Conservation (phyloP, 2,888 invertebrate genomes). For the Tetranychus truncatus region DNA sequence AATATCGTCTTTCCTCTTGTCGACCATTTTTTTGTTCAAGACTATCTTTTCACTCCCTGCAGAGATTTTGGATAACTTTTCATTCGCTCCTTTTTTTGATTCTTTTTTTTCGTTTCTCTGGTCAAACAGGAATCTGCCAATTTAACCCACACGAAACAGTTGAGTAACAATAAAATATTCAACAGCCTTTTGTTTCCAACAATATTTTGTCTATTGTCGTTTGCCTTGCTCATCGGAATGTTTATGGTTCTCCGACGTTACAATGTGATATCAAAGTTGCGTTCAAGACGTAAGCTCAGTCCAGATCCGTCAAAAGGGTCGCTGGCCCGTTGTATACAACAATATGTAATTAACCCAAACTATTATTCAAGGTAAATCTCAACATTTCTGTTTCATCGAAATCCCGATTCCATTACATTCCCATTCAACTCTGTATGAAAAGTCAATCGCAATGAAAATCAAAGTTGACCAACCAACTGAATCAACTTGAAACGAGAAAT, state of each 20-base stretch:
- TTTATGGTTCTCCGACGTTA: background rate
- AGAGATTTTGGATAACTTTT: too few relatives aligned
- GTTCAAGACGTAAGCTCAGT: conserved; percentile 4
- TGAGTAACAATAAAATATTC: background rate
- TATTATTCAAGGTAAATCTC: conserved; percentile 24
- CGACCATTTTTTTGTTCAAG: too few relatives aligned
- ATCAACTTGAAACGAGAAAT: background rate
- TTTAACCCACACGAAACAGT: background rate
- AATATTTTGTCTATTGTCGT: background rate
- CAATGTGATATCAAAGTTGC: background rate
- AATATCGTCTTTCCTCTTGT: too few relatives aligned
- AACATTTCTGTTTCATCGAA: background rate
- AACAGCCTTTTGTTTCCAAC: background rate
- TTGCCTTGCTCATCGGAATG: background rate
- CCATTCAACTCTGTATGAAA: background rate
- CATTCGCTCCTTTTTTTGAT: too few relatives aligned
- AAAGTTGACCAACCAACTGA: background rate
- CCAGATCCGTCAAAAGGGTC: conserved; percentile 18
- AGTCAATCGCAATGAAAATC: background rate
- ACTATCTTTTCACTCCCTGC: too few relatives aligned
- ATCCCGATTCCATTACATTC: background rate
- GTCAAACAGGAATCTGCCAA: background rate
- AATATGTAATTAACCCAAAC: conserved; percentile 28
- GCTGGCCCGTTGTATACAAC: conserved; percentile 25
- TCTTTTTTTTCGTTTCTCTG: background rate